phyloP scores from a whole-genome alignment of 2,888 invertebrate genomes.

The Celastrina argiolus region DNA sequence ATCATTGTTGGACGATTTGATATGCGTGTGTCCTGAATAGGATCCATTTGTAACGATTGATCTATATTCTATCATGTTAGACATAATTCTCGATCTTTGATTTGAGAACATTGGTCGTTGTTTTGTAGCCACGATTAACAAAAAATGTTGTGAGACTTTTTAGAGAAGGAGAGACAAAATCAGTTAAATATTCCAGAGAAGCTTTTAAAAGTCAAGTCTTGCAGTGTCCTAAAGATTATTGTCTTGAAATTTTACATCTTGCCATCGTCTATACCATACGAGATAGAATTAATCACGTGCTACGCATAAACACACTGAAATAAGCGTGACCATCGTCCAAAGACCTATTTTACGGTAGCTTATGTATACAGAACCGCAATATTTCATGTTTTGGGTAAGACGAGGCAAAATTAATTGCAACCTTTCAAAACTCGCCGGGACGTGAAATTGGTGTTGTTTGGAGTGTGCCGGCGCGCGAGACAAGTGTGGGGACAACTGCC shows the following conservation, averaged over 20 bases:
- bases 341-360: slow-evolving; percentile 60
- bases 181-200: not conserved
- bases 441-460: slow-evolving; percentile 72
- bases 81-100: slow-evolving; percentile 26
- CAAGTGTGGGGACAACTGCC: slow-evolving; percentile 63
- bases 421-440: slow-evolving; percentile 59
- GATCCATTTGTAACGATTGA: slow-evolving; percentile 51
- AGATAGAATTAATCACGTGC: not conserved
- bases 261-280: not conserved
- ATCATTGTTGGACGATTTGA: slow-evolving; percentile 48
- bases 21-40: slow-evolving; percentile 50
- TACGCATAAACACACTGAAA: not conserved
- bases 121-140: not conserved
- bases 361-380: slow-evolving; percentile 42
- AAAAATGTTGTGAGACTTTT: not conserved
- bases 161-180: not conserved
- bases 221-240: not conserved
- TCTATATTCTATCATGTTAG: slow-evolving; percentile 39
- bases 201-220: not conserved
- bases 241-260: not conserved
- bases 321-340: slow-evolving; percentile 24
- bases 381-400: slow-evolving; percentile 46
- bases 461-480: slow-evolving; percentile 53
- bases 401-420: slow-evolving; percentile 65
- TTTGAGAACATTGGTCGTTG: not conserved